Evolutionary conservation across 2,797 vertebrate genomes (phyloP), one percentile per base, ranked within the genome.

Genomic region (Pteronotus mesoamericanus): DNA sequence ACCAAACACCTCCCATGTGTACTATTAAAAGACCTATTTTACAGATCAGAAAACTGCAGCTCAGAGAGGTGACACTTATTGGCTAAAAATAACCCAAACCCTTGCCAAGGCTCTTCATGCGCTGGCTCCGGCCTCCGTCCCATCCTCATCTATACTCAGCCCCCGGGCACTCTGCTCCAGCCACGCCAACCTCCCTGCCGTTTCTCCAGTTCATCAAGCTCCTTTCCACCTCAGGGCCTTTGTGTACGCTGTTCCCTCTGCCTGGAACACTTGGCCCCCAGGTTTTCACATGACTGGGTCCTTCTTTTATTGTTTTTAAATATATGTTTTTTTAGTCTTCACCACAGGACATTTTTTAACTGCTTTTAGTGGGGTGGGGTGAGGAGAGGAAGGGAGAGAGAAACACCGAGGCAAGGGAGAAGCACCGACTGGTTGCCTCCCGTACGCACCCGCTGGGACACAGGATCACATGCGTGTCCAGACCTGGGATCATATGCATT

Each of bases 1-100:
- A n/a, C 68, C n/a, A 51, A 32, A 89, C 32, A 59, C 32, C 22
- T 42, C 59, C 51, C 22, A 16, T 16, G 26, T 21, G 21, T n/a
- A 85, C 2, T 4, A 6, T n/a, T 18, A 59, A 48, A 29, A 71
- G 29, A 26, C 44, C 57, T n/a, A 37, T 51, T 74, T 77, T 78
- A 85, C 4, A 91, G 42, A 82, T 16, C 34, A 53, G 59, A 64
- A 88, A 92, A 90, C 86, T 9, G 51, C 83, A 89, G 74, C 42
- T 69, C 80, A 46, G 59, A 75, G 14, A 79, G n/a, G 39, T 5
- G n/a, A 85, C 2, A 22, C 14, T 78, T 51, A 21, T 8, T 39
- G n/a, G 53, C 78, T 32, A 18, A 75, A 68, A 83, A 78, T 24
- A 83, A 82, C 15, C 16, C 34, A 64, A 14, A 72, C 14, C 39